These are phyloP conservation scores for Egretta garzetta DNA, from an alignment of 2,113 vertebrate species.

Conservation along the genomic window DNA sequence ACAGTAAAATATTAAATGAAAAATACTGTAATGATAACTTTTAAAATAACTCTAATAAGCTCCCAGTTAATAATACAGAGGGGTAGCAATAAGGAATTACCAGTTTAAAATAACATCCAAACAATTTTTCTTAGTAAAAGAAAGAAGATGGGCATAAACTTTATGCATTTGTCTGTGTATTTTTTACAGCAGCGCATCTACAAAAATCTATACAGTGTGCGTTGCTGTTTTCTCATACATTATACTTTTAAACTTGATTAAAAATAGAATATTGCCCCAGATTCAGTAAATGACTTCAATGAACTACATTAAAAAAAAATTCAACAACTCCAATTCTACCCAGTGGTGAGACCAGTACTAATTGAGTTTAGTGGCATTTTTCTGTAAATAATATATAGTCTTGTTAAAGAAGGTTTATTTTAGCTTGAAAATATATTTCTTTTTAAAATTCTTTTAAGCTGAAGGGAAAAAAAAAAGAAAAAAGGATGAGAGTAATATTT, in stretches of 20 bases:
- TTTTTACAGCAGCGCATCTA: background rate
- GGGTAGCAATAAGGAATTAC: background rate
- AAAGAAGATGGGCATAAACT: background rate
- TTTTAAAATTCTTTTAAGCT: constrained; percentile 13
- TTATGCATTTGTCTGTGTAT: background rate
- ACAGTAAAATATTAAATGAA: constrained; percentile 5
- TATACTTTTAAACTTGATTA: constrained; percentile 5
- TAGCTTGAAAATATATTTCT: constrained; percentile 10
- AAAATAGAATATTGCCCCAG: constrained; percentile 17
- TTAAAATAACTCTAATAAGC: constrained; percentile 55
- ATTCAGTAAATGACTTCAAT: constrained; percentile 20
- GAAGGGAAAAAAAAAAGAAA: background rate
- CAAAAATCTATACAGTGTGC: background rate
- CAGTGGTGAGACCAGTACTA: background rate
- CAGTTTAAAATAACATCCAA: constrained; percentile 39
- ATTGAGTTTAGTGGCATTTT: constrained; percentile 41
- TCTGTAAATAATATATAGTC: constrained; percentile 39
- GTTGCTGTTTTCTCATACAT: background rate
- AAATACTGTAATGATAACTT: constrained; percentile 32
- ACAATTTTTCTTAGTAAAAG: background rate
- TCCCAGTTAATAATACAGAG: constrained; percentile 40
- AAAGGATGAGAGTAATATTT: background rate
- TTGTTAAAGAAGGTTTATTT: constrained; percentile 48
- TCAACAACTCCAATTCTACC: constrained; percentile 1
- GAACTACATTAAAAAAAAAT: background rate